Evolutionary conservation across 53 echinoderm and acorn worm species (phyloP).

Genomic region (Glandiceps talaboti): DNA sequence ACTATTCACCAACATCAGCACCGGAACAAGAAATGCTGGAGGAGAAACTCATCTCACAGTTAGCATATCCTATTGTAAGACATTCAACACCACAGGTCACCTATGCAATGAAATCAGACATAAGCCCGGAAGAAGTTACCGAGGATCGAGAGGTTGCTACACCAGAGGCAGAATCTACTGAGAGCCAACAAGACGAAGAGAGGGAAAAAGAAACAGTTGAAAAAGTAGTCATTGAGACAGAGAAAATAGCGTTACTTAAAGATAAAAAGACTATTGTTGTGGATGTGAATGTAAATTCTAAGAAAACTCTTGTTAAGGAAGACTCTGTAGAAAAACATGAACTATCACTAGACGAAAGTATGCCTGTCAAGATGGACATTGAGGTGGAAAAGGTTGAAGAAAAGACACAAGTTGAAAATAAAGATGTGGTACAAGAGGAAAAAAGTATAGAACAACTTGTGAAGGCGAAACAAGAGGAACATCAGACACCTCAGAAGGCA

Average conservation of each 20-base stretch:
- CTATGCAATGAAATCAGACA: constrained; percentile 17
- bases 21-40: constrained; percentile 60
- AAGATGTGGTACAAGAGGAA: constrained; percentile 13
- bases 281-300: constrained; percentile 1
- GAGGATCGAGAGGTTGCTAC: constrained; percentile 11
- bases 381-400: not conserved
- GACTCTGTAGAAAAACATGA: not conserved
- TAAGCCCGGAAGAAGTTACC: not conserved
- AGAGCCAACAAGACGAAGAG: constrained; percentile 14
- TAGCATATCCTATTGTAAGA: constrained; percentile 3
- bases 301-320: not conserved
- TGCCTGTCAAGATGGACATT: not conserved
- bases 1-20: constrained; percentile 44
- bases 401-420: constrained; percentile 5
- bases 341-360: not conserved
- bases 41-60: constrained; percentile 53
- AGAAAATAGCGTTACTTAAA: not conserved
- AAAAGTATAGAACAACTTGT: not conserved
- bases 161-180: constrained; percentile 1
- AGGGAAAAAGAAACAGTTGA: not conserved
- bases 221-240: not conserved
- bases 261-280: not conserved
- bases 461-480: not conserved
- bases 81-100: not conserved
- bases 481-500: constrained; percentile 11